Conservation (phyloP, 2,888 invertebrate species). For the Stegophylla sp. region DNA sequence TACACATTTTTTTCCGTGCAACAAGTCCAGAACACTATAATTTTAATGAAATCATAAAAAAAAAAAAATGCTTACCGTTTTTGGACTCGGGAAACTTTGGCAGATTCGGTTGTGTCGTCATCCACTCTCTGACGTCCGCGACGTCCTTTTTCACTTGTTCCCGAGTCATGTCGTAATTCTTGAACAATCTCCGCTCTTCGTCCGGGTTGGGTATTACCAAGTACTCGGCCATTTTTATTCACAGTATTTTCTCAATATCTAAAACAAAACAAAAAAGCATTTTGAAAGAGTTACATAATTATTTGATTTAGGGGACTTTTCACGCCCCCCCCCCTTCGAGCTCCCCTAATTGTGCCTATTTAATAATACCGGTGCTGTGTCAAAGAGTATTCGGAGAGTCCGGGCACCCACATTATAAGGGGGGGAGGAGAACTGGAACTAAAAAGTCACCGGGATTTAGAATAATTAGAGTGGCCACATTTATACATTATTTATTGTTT, state of each 20-base stretch:
- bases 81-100: constrained; percentile 60
- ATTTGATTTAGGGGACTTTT: too few relatives aligned
- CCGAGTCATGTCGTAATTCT: constrained; percentile 61
- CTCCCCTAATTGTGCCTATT: too few relatives aligned
- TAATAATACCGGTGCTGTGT: too few relatives aligned
- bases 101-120: constrained; percentile 62
- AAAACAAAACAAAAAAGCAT: background rate
- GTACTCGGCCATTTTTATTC: constrained; percentile 39
- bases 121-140: constrained; percentile 61
- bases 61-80: constrained; percentile 39
- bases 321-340: too few relatives aligned
- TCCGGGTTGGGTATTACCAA: constrained; percentile 27
- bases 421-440: too few relatives aligned
- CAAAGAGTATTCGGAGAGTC: too few relatives aligned
- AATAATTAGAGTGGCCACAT: too few relatives aligned
- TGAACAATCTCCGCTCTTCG: constrained; percentile 47
- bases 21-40: background rate
- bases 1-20: background rate
- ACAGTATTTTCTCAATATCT: background rate
- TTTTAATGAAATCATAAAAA: background rate
- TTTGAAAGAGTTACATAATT: too few relatives aligned
- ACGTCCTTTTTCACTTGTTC: constrained; percentile 61
- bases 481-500: too few relatives aligned
- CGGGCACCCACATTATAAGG: too few relatives aligned
- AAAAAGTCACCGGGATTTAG: too few relatives aligned